Base-by-base conservation (phyloP, 2,113 vertebrate species). In the Pomatorhinus ruficollis region DNA sequence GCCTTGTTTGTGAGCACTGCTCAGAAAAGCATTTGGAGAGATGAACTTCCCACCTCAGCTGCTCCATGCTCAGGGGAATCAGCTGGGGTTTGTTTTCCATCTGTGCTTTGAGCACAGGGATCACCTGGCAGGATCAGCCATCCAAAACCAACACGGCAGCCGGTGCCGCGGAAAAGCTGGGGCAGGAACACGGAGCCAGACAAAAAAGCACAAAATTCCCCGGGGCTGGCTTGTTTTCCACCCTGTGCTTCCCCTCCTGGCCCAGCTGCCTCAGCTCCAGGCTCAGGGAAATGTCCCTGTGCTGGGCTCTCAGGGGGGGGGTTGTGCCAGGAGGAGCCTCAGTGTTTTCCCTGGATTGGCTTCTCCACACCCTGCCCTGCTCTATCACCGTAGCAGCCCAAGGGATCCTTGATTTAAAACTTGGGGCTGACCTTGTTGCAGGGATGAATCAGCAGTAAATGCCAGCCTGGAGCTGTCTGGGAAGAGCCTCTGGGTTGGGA, bases 361-460 rank as follows among this genome's bases (percentile, higher is more conserved):
- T 28, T 13, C 63, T 13, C 44, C 18, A 1, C 1, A 2, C 40
- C 37, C 54, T 4, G 15, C 54, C 24, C 81, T 60, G 49, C 60
- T 31, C 17, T 47, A 53, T 19, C 31, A 2, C 33, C 61, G 57
- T 2, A 9, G 42, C 27, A 52, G 37, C 56, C 47, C 16, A 4
- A 4, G 8, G 4, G 31, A 30, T 11, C 45, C 65, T 30, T 60
- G 31, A 47, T 40, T 77, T 39, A n/a, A 63, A 47, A 2, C 64
- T 12, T 7, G 70, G 52, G 79, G 23, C 35, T 49, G 87, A 31
- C 37, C 78, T 78, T 28, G 65, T 57, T 85, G 74, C 82, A 20
- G 65, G 80, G 33, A 71, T 95, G 93, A 95, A 79, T 95, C 93
- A 95, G 92, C 94, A 89, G 59, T 3, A 56, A 64, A 33, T 33